Base-by-base conservation (phyloP, 2,888 invertebrate genomes). In the Monopis laevigella region DNA sequence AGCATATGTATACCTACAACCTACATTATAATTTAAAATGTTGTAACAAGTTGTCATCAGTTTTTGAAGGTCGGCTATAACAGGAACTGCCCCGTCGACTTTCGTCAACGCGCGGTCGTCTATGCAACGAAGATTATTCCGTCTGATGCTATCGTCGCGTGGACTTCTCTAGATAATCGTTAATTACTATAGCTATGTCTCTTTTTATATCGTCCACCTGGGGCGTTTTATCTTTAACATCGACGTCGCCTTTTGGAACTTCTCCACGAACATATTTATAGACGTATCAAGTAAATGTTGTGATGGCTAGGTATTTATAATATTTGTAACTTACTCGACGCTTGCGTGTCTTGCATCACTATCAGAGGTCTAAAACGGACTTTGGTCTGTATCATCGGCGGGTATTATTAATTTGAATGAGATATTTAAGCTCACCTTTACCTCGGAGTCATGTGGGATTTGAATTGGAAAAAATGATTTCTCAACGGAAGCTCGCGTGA, bases 401-500 rank as follows among this genome's bases (percentile, higher is more conserved):
- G 12, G 14, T n/a, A n/a, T n/a, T n/a, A n/a, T n/a, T n/a, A n/a
- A n/a, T n/a, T n/a, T 30, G 12, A 30, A 30, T 16, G 30, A 30
- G 6, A 32, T 17, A 32, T 16, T 32, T 32, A 32, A 3, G 17
- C 6, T 32, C 32, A 32, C 32, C 32, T 32, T 32, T 32, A 17
- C 32, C 17, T 32, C 17, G 12, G 14, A 29, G 29, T 29, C 29
- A 13, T 30, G n/a, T n/a, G n/a, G 17, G 32, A 32, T 32, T 32
- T 32, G 29, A 32, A 17, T 14, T 32, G 17, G 14, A 32, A 52
- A 57, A 32, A 32, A 55, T 53, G 50, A 49, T 55, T 49, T 56
- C 51, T 52, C 51, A 58, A 50, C 59, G 56, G 59, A 56, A 55
- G 58, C 51, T 63, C 55, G 65, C 65, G 65, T 65, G 65, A 60